phyloP scores from a whole-genome alignment of 2,797 vertebrate species.

The Tadarida brasiliensis region DNA sequence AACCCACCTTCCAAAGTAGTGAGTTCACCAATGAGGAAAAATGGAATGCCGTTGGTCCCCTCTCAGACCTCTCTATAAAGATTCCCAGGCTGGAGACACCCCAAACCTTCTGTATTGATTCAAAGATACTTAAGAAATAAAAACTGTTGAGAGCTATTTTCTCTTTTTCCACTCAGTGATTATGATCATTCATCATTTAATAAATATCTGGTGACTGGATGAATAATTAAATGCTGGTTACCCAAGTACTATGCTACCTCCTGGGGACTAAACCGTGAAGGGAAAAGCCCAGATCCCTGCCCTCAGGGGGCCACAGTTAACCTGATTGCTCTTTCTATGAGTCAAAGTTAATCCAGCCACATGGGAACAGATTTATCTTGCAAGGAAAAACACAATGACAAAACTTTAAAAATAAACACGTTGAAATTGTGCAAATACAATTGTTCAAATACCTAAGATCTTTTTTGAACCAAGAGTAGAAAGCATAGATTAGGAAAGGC shows the following conservation, averaged over 20 bases:
- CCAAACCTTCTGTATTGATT: constrained; percentile 15
- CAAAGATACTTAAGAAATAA: constrained; percentile 54
- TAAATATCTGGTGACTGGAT: not conserved
- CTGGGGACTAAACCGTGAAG: not conserved
- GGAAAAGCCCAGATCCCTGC: not conserved
- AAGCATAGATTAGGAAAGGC: not conserved
- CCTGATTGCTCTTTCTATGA: not conserved
- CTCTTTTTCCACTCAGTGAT: not conserved
- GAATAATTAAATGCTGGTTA: not conserved
- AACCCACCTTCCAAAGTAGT: constrained; percentile 66
- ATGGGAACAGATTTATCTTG: constrained; percentile 15
- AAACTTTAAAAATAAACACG: constrained; percentile 42
- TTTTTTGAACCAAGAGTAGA: not conserved
- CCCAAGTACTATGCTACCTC: not conserved
- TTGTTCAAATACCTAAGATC: not conserved
- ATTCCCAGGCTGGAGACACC: not conserved
- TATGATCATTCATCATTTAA: constrained; percentile 2
- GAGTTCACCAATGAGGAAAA: not conserved
- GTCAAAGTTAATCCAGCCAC: not conserved
- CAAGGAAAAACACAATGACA: constrained; percentile 33
- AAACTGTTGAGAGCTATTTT: constrained; percentile 5
- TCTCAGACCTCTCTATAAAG: constrained; percentile 1
- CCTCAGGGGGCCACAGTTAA: not conserved
- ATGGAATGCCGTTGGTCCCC: not conserved
- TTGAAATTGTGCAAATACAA: constrained; percentile 13